Conservation (phyloP, 2,113 vertebrate genomes). For the Silurus meridionalis region DNA sequence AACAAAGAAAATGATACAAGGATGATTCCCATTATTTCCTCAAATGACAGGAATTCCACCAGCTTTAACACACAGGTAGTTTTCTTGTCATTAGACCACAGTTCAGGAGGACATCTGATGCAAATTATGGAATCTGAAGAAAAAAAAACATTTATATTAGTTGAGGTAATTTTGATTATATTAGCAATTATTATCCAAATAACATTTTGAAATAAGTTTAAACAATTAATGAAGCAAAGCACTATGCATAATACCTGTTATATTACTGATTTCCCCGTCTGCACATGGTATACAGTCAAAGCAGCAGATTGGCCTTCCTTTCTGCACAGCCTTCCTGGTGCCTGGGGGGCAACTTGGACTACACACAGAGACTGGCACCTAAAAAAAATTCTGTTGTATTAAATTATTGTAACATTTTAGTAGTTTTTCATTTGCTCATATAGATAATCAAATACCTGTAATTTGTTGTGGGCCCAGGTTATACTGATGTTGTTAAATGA, state of each 20-base stretch:
- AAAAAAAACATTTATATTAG: background rate
- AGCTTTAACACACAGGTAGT: conserved; percentile 43
- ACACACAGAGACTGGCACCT: conserved; percentile 59
- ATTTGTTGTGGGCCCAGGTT: conserved; percentile 47
- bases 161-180: background rate
- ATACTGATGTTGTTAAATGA: conserved; percentile 52
- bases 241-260: conserved; percentile 45
- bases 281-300: conserved; percentile 59
- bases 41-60: conserved; percentile 37
- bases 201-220: too few relatives aligned
- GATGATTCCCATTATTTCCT: conserved; percentile 54
- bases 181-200: background rate
- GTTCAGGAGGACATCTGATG: conserved; percentile 46
- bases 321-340: conserved; percentile 54
- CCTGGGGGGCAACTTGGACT: conserved; percentile 51
- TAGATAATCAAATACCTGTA: conserved; percentile 9
- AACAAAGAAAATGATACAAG: conserved; percentile 54
- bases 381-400: background rate
- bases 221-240: background rate
- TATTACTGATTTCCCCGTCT: conserved; percentile 56
- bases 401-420: background rate
- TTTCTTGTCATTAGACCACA: conserved; percentile 55
- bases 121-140: conserved; percentile 54
- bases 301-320: conserved; percentile 55
- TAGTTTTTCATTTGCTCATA: background rate